Evolutionary conservation across 2,888 invertebrate genomes (phyloP).

Genomic region (Clostera curtula): DNA sequence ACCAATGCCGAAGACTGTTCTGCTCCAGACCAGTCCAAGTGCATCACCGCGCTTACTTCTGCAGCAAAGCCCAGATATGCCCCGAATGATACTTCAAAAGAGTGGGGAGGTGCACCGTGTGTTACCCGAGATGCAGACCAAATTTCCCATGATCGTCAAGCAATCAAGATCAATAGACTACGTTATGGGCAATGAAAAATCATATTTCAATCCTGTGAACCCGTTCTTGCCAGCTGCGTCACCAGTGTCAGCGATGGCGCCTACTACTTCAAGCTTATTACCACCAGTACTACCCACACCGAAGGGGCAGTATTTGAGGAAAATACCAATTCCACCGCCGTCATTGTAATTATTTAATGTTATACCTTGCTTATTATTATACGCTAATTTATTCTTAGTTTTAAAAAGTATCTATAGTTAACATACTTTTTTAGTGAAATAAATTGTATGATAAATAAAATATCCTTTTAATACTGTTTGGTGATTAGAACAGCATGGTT

Average conservation of each 20-base stretch:
- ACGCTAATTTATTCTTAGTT: slow-evolving; percentile 1
- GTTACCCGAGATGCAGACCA: slow-evolving; percentile 1
- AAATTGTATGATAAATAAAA: background rate
- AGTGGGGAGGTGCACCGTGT: too few relatives aligned
- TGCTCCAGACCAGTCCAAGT: slow-evolving; percentile 7
- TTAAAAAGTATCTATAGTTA: slow-evolving; percentile 5
- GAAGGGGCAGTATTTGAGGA: slow-evolving; percentile 40
- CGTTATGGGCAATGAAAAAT: background rate
- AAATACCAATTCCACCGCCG: slow-evolving; percentile 46
- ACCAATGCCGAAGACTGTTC: slow-evolving; percentile 4
- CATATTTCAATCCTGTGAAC: slow-evolving; percentile 17
- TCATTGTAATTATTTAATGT: too few relatives aligned
- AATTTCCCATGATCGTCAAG: slow-evolving; percentile 2
- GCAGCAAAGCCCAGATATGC: too few relatives aligned
- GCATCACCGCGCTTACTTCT: too few relatives aligned
- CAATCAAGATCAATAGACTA: background rate
- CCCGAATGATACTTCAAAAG: too few relatives aligned
- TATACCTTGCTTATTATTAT: slow-evolving; percentile 1
- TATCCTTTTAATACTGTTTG: too few relatives aligned
- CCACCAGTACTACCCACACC: slow-evolving; percentile 31
- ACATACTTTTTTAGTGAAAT: slow-evolving; percentile 1
- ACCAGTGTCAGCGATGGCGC: slow-evolving; percentile 30
- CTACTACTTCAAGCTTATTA: slow-evolving; percentile 25
- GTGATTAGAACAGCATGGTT: background rate
- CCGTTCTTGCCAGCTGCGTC: slow-evolving; percentile 39